phyloP scores from a whole-genome alignment of 2,888 invertebrate genomes.

The Drosophila conformis region DNA sequence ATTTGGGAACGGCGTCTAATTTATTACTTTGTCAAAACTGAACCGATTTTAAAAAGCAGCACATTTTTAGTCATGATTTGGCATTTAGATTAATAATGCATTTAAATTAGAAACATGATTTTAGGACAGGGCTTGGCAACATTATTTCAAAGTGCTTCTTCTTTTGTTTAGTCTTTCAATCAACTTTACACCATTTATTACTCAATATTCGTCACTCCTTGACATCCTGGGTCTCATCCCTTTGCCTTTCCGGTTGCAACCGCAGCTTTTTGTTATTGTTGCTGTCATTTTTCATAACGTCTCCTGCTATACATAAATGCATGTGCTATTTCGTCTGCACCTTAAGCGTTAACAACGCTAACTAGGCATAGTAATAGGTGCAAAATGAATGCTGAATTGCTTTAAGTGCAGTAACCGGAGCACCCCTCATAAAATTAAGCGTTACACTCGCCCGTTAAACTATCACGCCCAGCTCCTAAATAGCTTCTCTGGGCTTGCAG shows the following conservation, averaged over 20 bases:
- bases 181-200: background rate
- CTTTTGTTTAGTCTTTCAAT: background rate
- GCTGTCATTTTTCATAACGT: slow-evolving; percentile 1
- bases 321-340: slow-evolving; percentile 41
- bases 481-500: slow-evolving; percentile 23
- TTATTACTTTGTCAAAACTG: background rate
- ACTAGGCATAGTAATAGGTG: slow-evolving; percentile 15
- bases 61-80: background rate
- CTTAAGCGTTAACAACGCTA: slow-evolving; percentile 30
- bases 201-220: background rate
- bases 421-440: slow-evolving; percentile 3
- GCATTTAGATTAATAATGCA: background rate
- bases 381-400: slow-evolving; percentile 25
- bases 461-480: slow-evolving; percentile 23
- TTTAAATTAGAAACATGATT: background rate
- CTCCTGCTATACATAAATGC: background rate
- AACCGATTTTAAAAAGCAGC: background rate
- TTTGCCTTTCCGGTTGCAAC: slow-evolving; percentile 1
- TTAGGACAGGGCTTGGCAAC: background rate
- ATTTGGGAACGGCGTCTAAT: background rate
- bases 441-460: slow-evolving; percentile 35
- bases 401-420: slow-evolving; percentile 12
- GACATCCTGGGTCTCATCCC: background rate
- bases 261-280: background rate
- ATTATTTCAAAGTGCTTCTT: background rate